Evolutionary conservation across 2,888 invertebrate species (phyloP).

Genomic region (Amphipyra berbera): DNA sequence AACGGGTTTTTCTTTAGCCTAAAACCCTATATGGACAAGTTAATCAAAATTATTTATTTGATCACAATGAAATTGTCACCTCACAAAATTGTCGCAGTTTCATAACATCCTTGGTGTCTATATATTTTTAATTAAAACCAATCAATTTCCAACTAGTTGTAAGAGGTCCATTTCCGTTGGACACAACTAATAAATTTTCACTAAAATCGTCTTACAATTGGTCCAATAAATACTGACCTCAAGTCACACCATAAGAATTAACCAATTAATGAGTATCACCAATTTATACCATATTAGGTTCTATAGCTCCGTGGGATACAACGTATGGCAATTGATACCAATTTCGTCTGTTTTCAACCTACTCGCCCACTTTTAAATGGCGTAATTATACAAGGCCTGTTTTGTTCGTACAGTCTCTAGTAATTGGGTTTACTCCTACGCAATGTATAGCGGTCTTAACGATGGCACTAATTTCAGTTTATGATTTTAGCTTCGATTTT

Average conservation of each 20-base stretch:
- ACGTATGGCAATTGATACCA: constrained; percentile 61
- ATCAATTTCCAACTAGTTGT: background rate
- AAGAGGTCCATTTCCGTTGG: background rate
- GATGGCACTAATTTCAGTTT: constrained; percentile 29
- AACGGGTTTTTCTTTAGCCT: no score
- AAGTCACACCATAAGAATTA: constrained; percentile 63
- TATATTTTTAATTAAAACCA: constrained; percentile 27
- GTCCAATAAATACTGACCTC: constrained; percentile 59
- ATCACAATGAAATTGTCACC: background rate
- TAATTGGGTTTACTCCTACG: constrained; percentile 56
- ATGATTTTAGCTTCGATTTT: constrained; percentile 12
- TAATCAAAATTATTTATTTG: no score
- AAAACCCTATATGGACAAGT: background rate
- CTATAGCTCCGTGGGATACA: constrained; percentile 63
- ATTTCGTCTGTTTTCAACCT: constrained; percentile 60
- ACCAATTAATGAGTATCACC: constrained; percentile 70
- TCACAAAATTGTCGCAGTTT: background rate
- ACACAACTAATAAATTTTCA: constrained; percentile 49
- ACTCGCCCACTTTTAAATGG: constrained; percentile 63
- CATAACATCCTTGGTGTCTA: background rate
- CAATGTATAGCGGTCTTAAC: constrained; percentile 25
- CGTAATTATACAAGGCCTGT: constrained; percentile 51
- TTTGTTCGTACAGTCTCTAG: constrained; percentile 28
- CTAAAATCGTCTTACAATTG: constrained; percentile 60
- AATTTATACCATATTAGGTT: constrained; percentile 71